phyloP scores from a whole-genome alignment of 2,888 invertebrate genomes.

The Eupeodes latifasciatus region DNA sequence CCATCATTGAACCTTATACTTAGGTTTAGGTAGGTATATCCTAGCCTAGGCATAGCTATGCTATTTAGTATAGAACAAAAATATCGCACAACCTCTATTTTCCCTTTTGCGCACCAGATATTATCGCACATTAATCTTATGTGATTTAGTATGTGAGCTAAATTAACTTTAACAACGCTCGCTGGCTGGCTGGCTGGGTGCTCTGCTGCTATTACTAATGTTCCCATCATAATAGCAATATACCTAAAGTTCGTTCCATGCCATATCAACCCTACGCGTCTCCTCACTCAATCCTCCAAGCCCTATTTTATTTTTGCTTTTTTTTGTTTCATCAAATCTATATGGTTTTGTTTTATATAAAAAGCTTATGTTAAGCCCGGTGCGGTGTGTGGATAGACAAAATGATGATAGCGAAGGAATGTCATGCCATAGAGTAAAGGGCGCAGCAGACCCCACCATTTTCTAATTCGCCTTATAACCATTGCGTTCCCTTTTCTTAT shows the following conservation, averaged over 20 bases:
- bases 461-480: background rate
- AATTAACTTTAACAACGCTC: conserved; percentile 71
- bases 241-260: no score
- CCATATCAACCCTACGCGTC: background rate
- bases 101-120: conserved; percentile 33
- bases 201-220: conserved; percentile 66
- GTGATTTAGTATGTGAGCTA: conserved; percentile 74
- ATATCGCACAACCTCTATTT: conserved; percentile 11
- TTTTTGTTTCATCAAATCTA: background rate
- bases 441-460: background rate
- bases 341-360: conserved; percentile 5
- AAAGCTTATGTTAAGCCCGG: conserved; percentile 8
- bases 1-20: conserved; percentile 20
- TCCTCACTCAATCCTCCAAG: conserved; percentile 18
- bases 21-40: no score
- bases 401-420: conserved; percentile 11
- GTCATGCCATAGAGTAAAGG: conserved; percentile 2
- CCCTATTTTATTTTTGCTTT: background rate
- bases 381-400: conserved; percentile 5
- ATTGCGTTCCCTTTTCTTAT: background rate
- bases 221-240: conserved; percentile 67
- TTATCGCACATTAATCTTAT: conserved; percentile 71
- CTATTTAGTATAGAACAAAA: background rate
- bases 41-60: background rate
- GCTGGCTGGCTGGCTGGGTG: conserved; percentile 11